These are phyloP conservation scores for Platyrinchus mystaceus DNA, from an alignment of 2,797 vertebrate species.

Conservation along the genomic window DNA sequence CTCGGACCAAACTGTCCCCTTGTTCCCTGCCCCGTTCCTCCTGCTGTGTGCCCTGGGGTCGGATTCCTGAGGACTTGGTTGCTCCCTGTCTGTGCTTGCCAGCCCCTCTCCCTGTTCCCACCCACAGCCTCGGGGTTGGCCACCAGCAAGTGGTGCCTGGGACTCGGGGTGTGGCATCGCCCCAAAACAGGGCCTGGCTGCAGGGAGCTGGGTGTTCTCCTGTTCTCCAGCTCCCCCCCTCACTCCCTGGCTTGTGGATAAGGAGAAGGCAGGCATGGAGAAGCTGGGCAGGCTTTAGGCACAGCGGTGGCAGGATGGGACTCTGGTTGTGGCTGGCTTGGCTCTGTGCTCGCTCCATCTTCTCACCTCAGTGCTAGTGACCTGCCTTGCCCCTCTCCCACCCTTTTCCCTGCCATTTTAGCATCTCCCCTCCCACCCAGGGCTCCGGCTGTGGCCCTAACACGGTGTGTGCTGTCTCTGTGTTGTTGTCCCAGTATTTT, in stretches of 20 bases:
- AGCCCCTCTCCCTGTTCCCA: neutral
- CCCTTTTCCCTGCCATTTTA: neutral
- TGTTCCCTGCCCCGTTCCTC: neutral
- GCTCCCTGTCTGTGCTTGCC: neutral
- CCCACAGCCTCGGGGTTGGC: rapidly evolving
- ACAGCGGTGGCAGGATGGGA: neutral
- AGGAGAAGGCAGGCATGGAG: neutral
- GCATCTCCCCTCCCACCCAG: neutral
- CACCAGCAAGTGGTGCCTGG: neutral
- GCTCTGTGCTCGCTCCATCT: constrained; percentile 23
- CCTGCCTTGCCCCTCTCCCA: neutral
- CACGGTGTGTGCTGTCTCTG: constrained; percentile 42
- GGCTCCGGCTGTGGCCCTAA: neutral
- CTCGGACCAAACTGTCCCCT: rapidly evolving
- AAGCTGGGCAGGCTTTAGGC: neutral
- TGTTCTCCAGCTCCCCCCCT: neutral
- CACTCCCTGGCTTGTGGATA: neutral
- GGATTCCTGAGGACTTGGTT: neutral
- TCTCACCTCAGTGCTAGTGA: neutral
- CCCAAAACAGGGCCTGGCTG: neutral
- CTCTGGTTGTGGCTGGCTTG: constrained; percentile 1
- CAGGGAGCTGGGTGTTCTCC: neutral
- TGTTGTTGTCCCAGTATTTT: constrained; percentile 66
- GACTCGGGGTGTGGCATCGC: rapidly evolving
- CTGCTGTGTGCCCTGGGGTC: neutral